Evolutionary conservation across 2,797 vertebrate genomes (phyloP), one percentile per base, ranked within the genome.

Genomic region (Gastrophryne carolinensis): DNA sequence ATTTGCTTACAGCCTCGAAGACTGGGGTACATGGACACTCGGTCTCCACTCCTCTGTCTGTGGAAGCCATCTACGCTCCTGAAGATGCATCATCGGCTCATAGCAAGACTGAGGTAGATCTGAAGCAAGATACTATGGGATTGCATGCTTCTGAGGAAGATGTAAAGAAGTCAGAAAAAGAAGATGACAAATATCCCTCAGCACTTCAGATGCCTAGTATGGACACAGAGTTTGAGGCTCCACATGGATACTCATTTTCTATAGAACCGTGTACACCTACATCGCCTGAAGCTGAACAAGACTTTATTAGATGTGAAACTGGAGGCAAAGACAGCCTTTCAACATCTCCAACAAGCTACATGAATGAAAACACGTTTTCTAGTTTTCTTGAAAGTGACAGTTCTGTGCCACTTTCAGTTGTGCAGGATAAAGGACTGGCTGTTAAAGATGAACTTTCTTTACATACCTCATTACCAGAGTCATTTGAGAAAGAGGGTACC

Each of bases 1-100:
- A 91, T 99, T 91, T 98, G 86, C 86, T 98, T 98, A 87, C 97
- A 98, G 97, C 95, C 87, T 91, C 92, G 93, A 99, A 98, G 98
- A 98, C 95, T 95, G 96, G 97, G 79, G 90, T 91, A 84, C 94
- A 85, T 81, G 93, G 92, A 86, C 87, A 86, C 73, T 84, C 86
- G 84, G 87, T 83, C 77, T 82, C 92, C 62, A 83, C 84, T 82
- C 90, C 88, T 86, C 85, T 88, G 34, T 47, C 87, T 79, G 74
- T 84, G 74, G 87, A 90, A 53, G 84, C 87, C 66, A 91, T 94
- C 81, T 93, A 94, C 89, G 91, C 90, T 87, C 92, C 91, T 79
- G 93, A 91, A 78, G 87, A 81, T 10, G 91, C 93, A 77, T 86
- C 89, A 83, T 89, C 85, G 26, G 90, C 86, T 53, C 92, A 92